phyloP scores from a whole-genome alignment of 2,113 vertebrate genomes.

The Brienomyrus brachyistius region DNA sequence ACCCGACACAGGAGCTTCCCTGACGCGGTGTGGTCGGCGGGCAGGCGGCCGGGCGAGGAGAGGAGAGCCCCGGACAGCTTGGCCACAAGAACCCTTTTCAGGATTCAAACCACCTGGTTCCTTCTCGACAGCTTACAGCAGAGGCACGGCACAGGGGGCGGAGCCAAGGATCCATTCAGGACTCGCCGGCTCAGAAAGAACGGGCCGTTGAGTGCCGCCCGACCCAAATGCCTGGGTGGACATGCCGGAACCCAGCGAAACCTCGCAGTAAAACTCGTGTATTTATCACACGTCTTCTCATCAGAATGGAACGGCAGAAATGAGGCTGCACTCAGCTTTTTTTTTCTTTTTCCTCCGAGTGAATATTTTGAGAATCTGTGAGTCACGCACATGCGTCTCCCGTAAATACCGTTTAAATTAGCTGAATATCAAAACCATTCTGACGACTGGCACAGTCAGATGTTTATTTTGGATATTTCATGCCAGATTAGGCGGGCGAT shows the following conservation, averaged over 20 bases:
- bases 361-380: neutral
- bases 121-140: neutral
- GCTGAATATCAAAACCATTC: constrained; percentile 2
- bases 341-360: neutral
- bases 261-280: neutral
- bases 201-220: neutral
- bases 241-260: neutral
- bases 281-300: neutral
- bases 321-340: neutral
- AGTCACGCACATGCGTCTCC: neutral
- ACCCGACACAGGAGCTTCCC: constrained; percentile 24
- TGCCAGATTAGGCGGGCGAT: neutral
- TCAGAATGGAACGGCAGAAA: neutral
- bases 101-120: constrained; percentile 28
- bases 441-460: neutral
- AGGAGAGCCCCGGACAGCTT: neutral
- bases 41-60: neutral
- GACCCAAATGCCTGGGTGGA: neutral
- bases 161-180: neutral
- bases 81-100: constrained; percentile 38
- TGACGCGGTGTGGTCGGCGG: constrained; percentile 34
- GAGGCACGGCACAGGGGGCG: constrained; percentile 2
- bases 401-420: neutral
- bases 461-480: constrained; percentile 5
- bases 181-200: neutral